A percentile compares a stretch with the other conserved stretches of the same genome.
Evolutionary conservation across 2,888 invertebrate genomes (phyloP).

Genomic region (Agelastica alni): DNA sequence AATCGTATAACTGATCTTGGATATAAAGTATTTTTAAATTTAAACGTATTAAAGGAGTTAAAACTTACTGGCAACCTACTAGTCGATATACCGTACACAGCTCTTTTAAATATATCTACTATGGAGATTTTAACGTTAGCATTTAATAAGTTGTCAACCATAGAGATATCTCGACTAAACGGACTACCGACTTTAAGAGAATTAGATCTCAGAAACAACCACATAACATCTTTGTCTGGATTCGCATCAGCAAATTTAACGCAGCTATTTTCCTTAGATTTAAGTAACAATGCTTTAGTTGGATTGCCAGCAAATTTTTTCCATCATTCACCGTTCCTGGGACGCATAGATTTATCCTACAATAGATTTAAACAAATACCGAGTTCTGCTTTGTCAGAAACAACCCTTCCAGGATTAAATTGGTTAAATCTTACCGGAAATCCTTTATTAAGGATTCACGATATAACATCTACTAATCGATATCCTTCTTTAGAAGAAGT

Average conservation of each 20-base stretch:
- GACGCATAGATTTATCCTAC: conserved; percentile 76
- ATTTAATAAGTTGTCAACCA: conserved; percentile 67
- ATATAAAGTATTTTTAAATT: conserved; percentile 72
- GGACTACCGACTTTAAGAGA: conserved; percentile 75
- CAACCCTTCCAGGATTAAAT: conserved; percentile 71
- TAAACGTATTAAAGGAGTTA: conserved; percentile 77
- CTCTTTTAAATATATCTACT: conserved; percentile 74
- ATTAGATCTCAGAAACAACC: conserved; percentile 75
- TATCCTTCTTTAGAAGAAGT: conserved; percentile 79
- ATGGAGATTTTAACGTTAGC: conserved; percentile 74
- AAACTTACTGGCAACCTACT: conserved; percentile 75
- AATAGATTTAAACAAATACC: conserved; percentile 83
- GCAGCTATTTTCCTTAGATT: conserved; percentile 73
- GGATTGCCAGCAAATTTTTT: conserved; percentile 83
- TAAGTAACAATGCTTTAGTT: conserved; percentile 75
- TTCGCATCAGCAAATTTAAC: conserved; percentile 77
- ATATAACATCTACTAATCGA: conserved; percentile 69
- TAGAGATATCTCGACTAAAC: conserved; percentile 78
- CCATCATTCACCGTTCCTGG: conserved; percentile 70
- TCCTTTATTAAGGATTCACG: conserved; percentile 75
- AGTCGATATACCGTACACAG: conserved; percentile 77
- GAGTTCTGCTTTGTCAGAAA: conserved; percentile 73
- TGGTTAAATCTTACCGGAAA: conserved; percentile 85
- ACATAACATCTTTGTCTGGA: conserved; percentile 74
- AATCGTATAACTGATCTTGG: conserved; percentile 72